These are phyloP conservation scores for Ceratothoa steindachneri DNA, from an alignment of 2,888 invertebrate genomes.

Conservation along the genomic window DNA sequence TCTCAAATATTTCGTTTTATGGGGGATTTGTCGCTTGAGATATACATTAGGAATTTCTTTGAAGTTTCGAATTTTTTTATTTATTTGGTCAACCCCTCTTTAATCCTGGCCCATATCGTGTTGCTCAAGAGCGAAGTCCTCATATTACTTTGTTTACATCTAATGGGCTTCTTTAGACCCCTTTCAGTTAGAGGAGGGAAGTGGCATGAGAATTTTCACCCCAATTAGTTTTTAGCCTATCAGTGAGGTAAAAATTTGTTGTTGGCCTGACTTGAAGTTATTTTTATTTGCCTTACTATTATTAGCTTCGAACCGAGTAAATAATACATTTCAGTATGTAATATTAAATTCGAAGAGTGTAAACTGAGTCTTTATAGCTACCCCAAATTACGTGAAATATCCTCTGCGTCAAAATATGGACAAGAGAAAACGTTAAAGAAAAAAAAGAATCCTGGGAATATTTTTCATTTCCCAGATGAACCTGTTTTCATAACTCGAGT, in stretches of 20 bases:
- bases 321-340: not conserved
- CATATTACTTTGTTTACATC: not conserved
- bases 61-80: not conserved
- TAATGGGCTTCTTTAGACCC: constrained; percentile 6
- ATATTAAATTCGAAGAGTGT: not conserved
- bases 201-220: not conserved
- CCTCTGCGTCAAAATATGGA: not conserved
- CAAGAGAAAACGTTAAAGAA: not conserved
- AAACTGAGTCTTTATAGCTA: not conserved
- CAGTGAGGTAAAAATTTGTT: not conserved
- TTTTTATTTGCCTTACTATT: not conserved
- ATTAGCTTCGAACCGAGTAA: not conserved
- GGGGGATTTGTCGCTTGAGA: not conserved
- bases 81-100: not conserved
- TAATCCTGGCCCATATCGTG: not conserved
- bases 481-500: constrained; percentile 11
- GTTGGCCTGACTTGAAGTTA: not conserved
- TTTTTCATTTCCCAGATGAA: constrained; percentile 5
- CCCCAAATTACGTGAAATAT: constrained; percentile 6
- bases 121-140: not conserved
- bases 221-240: constrained; percentile 2
- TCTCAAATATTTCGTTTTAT: not conserved
- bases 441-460: not conserved
- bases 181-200: not conserved
- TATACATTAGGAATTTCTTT: not conserved